These are phyloP conservation scores for Egretta garzetta DNA, from an alignment of 2,113 vertebrate genomes.

Conservation along the genomic window DNA sequence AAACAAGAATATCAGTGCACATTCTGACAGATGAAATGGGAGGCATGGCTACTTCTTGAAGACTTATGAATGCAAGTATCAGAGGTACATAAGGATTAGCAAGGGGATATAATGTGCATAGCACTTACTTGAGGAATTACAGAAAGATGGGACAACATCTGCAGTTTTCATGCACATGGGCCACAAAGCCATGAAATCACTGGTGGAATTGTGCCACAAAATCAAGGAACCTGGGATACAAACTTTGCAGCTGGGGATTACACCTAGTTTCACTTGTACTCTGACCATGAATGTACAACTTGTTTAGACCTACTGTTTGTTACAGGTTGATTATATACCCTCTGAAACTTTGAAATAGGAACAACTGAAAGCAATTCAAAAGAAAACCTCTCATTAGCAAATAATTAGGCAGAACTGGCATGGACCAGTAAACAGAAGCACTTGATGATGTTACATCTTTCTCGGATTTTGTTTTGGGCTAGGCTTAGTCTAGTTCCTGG, in stretches of 20 bases:
- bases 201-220: neutral
- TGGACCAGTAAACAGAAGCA: neutral
- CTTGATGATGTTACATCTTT: neutral
- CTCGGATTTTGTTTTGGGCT: neutral
- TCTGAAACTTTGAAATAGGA: neutral
- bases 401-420: neutral
- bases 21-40: neutral
- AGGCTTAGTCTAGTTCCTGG: neutral
- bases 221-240: neutral
- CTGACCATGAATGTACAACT: neutral
- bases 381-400: neutral
- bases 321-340: neutral
- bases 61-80: neutral
- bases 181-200: neutral
- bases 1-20: neutral
- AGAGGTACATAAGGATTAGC: neutral
- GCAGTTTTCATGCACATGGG: neutral
- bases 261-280: neutral
- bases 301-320: neutral
- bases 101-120: neutral
- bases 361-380: neutral
- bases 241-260: neutral
- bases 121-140: neutral
- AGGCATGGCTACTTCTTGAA: neutral
- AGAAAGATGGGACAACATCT: neutral